Base-by-base conservation (phyloP, 2,113 vertebrate genomes). In the Nothobranchius kuhntae region DNA sequence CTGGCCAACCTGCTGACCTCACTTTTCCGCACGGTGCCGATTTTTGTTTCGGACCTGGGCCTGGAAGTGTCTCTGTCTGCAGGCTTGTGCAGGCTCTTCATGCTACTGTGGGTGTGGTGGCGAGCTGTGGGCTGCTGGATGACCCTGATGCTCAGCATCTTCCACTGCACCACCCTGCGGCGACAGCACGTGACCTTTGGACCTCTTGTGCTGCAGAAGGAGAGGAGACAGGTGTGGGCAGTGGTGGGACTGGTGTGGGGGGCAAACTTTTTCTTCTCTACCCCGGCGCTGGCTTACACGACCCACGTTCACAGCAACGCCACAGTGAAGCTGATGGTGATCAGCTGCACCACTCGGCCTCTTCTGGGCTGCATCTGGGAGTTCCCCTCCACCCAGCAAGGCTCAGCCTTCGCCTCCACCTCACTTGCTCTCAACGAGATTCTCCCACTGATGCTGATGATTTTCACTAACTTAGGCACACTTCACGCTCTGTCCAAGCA, bases 51-150 rank as follows among this genome's bases (percentile, higher is more conserved):
- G 0, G 92, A 94, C 68, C 81, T 93, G 69, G 93, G 93, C 26
- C 51, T 93, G 80, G 65, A 90, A 9, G 76, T 93, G 55, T 87
- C 76, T 2, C 82, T 94, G 70, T 84, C 90, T 11, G 61, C 86
- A 0, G 73, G 68, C 38, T 92, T 92, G 91, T 94, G 93, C 57
- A 35, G 91, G 13, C 15, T 94, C 65, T 94, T 94, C 80, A 94
- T 94, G 93, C 79, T 93, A 46, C 79, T 94, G 65, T 94, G 93
- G 93, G 91, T 94, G 60, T 94, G 93, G 93, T 93, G 92, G 91
- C 84, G 93, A 46, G 86, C 91, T 0, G 92, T 93, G 66, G 87
- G 93, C 57, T 92, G 92, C 61, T 94, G 93, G 93, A 77, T 87
- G 64, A 94, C 93, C 3, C 85, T 94, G 4, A 63, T 81, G 0